Conservation (phyloP, 92 coral and sea anemone genomes). For the Metridium senile region DNA sequence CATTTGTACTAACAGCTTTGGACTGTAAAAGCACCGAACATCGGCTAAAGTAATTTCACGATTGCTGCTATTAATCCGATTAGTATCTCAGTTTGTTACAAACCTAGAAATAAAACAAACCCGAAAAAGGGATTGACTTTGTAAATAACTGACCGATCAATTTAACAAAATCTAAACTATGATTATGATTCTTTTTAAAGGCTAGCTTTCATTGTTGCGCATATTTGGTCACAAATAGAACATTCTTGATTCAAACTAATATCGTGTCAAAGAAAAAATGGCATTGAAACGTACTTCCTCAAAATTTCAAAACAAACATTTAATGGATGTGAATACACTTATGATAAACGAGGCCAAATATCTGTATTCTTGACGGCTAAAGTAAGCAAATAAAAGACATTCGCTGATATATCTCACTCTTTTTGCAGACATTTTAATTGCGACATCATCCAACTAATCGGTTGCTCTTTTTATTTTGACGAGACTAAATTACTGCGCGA, state of each 20-base stretch:
- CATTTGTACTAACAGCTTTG: background rate
- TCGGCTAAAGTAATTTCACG: background rate
- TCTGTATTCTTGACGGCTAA: conserved; percentile 23
- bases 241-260: conserved; percentile 4
- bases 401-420: background rate
- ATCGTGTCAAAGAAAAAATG: conserved; percentile 7
- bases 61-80: background rate
- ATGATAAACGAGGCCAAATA: background rate
- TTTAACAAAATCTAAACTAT: background rate
- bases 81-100: conserved; percentile 4
- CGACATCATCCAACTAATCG: background rate
- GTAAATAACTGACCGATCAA: background rate
- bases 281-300: conserved; percentile 23
- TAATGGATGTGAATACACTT: conserved; percentile 25
- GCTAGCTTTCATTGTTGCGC: background rate
- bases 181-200: too few relatives aligned
- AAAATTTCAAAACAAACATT: conserved; percentile 25
- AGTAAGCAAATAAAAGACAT: too few relatives aligned
- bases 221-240: background rate
- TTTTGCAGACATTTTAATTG: background rate
- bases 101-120: background rate
- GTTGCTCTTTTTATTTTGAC: background rate
- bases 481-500: background rate
- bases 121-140: background rate
- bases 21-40: background rate